Conservation (phyloP, 1,140 invertebrate species). For the Listronotus bonariensis region DNA sequence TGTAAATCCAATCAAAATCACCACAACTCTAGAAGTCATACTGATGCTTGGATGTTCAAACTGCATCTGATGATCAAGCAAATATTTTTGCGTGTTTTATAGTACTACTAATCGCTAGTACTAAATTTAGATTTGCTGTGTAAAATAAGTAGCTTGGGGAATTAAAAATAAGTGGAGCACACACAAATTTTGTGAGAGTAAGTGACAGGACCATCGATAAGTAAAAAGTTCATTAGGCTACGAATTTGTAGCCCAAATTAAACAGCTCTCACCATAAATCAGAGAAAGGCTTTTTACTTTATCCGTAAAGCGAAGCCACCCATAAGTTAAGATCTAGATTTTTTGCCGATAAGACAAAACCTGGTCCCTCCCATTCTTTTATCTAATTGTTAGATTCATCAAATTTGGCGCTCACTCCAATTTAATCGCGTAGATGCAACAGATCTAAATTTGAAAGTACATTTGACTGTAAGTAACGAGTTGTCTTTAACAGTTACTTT, state of each 20-base stretch:
- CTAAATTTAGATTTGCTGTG: slow-evolving; percentile 20
- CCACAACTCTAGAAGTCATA: slow-evolving; percentile 16
- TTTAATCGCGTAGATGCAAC: slow-evolving; percentile 3
- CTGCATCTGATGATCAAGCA: slow-evolving; percentile 36
- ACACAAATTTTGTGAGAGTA: slow-evolving; percentile 44
- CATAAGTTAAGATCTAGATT: slow-evolving; percentile 18
- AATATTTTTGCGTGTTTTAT: slow-evolving; percentile 39
- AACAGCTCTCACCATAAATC: slow-evolving; percentile 4
- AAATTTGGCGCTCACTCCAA: slow-evolving; percentile 8
- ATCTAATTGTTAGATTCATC: background rate
- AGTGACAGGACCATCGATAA: slow-evolving; percentile 39
- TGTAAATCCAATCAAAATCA: slow-evolving; percentile 10
- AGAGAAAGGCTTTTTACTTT: slow-evolving; percentile 27
- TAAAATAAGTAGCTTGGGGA: slow-evolving; percentile 40
- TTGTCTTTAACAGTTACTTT: no score
- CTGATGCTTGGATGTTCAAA: slow-evolving; percentile 7
- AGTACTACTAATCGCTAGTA: slow-evolving; percentile 20
- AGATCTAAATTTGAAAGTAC: no score
- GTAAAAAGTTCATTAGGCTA: slow-evolving; percentile 14
- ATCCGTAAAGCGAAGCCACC: background rate
- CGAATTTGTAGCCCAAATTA: background rate
- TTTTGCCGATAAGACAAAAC: slow-evolving; percentile 7
- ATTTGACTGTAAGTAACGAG: no score
- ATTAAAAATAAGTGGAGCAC: slow-evolving; percentile 48
- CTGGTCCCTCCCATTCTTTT: background rate